phyloP scores from a whole-genome alignment of 2,113 vertebrate genomes.

The Melanostigma gelatinosum region DNA sequence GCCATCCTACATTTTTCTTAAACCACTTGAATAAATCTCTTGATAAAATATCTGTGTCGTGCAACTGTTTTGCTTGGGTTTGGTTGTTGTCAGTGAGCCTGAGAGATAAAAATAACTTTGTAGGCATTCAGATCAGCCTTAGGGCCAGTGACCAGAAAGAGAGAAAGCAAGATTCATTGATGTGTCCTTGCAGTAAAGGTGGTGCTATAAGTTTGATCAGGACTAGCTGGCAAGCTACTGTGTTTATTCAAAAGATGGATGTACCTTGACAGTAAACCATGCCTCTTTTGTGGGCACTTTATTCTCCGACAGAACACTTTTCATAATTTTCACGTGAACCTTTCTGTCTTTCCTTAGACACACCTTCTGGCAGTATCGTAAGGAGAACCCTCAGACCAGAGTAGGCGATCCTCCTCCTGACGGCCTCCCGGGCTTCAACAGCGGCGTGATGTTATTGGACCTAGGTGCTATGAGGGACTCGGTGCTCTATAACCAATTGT shows the following conservation, averaged over 20 bases:
- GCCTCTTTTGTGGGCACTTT: neutral
- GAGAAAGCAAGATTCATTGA: neutral
- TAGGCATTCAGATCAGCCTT: neutral
- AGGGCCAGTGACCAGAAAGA: neutral
- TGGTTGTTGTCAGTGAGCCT: neutral
- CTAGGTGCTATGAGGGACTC: conserved; percentile 92
- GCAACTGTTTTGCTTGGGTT: neutral
- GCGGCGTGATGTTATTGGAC: conserved; percentile 93
- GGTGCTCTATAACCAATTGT: conserved; percentile 88
- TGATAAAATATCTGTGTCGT: neutral
- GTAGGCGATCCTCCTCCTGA: conserved; percentile 92
- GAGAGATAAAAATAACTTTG: neutral
- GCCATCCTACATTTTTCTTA: neutral
- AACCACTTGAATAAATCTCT: neutral
- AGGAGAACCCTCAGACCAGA: conserved; percentile 89
- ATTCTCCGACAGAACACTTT: neutral
- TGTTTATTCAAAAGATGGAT: neutral
- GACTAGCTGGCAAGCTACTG: no score
- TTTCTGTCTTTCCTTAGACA: conserved; percentile 84
- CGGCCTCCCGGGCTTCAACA: conserved; percentile 96
- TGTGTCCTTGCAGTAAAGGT: neutral
- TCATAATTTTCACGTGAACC: neutral
- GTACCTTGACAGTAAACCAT: neutral
- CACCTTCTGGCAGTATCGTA: conserved; percentile 97
- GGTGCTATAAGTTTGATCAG: neutral